Percentiles rank a stretch among this genome's conserved stretches.
Evolutionary conservation across 2,888 invertebrate species (phyloP).

Genomic region (Stramonita haemastoma): DNA sequence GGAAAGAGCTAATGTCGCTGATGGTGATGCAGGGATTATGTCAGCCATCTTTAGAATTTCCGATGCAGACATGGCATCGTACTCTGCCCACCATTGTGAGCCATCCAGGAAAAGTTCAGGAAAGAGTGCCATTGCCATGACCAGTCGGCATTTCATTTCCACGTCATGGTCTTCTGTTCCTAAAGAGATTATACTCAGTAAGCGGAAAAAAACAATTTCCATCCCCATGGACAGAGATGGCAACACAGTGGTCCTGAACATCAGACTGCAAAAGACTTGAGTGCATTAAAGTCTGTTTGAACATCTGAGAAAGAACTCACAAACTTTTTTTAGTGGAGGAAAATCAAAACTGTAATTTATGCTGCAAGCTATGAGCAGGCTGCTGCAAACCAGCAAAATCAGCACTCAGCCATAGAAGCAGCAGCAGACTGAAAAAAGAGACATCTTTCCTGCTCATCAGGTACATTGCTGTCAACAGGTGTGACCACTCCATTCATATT

Average conservation of each 20-base stretch:
- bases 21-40: neutral
- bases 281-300: neutral
- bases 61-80: neutral
- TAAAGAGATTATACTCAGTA: neutral
- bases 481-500: no score
- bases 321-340: neutral
- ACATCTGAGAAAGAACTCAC: neutral
- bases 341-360: neutral
- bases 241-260: neutral
- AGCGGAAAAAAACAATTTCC: slow-evolving; percentile 27
- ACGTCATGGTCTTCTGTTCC: neutral
- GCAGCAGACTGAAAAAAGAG: neutral
- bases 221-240: neutral
- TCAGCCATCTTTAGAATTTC: neutral
- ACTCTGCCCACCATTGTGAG: neutral
- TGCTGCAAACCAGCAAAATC: neutral
- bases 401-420: neutral
- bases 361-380: neutral
- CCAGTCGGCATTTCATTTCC: neutral
- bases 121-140: neutral
- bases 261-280: neutral
- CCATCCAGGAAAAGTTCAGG: slow-evolving; percentile 12
- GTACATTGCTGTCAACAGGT: no score
- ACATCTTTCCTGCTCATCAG: neutral
- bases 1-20: neutral